Evolutionary conservation across 2,888 invertebrate genomes (phyloP).

Genomic region (Oasisia sp.): DNA sequence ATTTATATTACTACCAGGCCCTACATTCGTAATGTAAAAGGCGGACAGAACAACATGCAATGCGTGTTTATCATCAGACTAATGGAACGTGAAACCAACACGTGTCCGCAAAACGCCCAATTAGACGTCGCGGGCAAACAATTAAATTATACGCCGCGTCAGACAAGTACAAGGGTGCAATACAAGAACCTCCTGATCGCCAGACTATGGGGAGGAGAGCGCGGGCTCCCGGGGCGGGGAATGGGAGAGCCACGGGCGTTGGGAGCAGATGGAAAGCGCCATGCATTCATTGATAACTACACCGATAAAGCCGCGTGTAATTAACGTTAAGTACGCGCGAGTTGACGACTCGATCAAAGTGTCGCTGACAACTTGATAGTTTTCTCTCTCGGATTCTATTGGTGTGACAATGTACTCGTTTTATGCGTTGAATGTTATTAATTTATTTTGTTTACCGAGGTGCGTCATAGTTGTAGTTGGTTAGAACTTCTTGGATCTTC

Average conservation of each 20-base stretch:
- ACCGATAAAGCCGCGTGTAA: not conserved
- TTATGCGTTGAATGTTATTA: not conserved
- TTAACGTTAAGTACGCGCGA: not conserved
- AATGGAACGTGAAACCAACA: not conserved
- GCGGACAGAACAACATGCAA: too few species aligned
- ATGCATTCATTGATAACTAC: not conserved
- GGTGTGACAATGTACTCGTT: not conserved
- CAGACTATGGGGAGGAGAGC: not conserved
- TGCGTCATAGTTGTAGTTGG: not conserved
- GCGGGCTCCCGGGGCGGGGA: constrained; percentile 5
- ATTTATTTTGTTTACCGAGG: not conserved
- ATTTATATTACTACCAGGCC: too few species aligned
- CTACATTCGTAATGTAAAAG: too few species aligned
- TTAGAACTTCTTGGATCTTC: not conserved
- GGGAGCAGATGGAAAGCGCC: constrained; percentile 17
- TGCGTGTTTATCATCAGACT: not conserved
- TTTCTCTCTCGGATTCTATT: not conserved
- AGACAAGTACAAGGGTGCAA: not conserved
- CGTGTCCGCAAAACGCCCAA: constrained; percentile 1
- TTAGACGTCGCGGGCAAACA: constrained; percentile 1
- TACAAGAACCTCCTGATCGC: not conserved
- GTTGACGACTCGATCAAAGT: not conserved
- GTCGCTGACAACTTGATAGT: constrained; percentile 9
- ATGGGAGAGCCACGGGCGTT: not conserved
- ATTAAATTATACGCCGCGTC: not conserved